phyloP scores from a whole-genome alignment of 2,888 invertebrate species.

The Ceriagrion tenellum region DNA sequence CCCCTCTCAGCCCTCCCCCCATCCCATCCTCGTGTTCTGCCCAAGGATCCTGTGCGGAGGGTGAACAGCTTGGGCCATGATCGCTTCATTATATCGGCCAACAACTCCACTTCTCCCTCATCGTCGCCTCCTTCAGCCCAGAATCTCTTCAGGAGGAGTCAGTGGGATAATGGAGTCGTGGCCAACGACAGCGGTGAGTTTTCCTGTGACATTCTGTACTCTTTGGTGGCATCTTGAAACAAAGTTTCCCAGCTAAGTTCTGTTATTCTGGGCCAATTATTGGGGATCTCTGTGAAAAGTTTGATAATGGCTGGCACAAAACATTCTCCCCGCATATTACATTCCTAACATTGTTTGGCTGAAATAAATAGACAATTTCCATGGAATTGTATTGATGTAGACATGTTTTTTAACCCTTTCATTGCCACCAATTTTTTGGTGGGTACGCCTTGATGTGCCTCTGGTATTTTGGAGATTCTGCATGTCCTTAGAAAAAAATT shows the following conservation, averaged over 20 bases:
- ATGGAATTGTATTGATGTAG: too few species aligned
- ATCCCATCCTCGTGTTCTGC: slow-evolving; percentile 20
- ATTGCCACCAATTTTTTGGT: too few species aligned
- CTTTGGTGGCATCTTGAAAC: too few species aligned
- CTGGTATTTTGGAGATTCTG: too few species aligned
- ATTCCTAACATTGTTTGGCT: too few species aligned
- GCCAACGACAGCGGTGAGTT: slow-evolving; percentile 53
- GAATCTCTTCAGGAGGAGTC: slow-evolving; percentile 58
- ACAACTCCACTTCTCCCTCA: slow-evolving; percentile 52
- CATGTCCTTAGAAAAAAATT: too few species aligned
- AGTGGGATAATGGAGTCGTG: slow-evolving; percentile 51
- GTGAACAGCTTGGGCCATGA: slow-evolving; percentile 40
- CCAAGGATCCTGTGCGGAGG: slow-evolving; percentile 26
- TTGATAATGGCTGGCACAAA: neutral
- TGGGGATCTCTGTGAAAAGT: too few species aligned
- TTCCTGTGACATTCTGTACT: neutral
- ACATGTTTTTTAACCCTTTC: too few species aligned
- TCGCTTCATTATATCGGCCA: slow-evolving; percentile 27
- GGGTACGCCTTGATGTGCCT: too few species aligned
- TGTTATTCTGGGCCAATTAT: neutral
- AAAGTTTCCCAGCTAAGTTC: neutral
- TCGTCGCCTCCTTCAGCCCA: slow-evolving; percentile 50
- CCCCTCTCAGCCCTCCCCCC: slow-evolving; percentile 69
- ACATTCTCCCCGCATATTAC: too few species aligned
- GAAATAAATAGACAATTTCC: too few species aligned